Conservation (phyloP, 2,113 vertebrate species). For the Dromaius novaehollandiae region DNA sequence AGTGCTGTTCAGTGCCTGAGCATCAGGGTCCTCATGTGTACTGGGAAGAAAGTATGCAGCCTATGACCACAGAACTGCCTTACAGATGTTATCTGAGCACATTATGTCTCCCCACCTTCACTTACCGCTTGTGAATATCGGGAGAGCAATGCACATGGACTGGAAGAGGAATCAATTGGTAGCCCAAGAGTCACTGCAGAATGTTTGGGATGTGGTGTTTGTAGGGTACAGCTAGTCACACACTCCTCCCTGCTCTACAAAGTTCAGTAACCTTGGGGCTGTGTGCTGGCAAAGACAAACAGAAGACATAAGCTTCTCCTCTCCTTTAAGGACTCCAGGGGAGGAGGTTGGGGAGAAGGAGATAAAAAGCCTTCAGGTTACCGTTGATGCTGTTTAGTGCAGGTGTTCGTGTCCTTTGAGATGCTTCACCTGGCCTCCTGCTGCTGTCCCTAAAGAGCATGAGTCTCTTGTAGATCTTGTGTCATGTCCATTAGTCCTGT, state of each 20-base stretch:
- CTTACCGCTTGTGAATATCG: neutral
- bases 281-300: neutral
- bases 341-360: neutral
- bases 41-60: neutral
- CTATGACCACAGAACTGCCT: neutral
- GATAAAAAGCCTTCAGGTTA: neutral
- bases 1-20: neutral
- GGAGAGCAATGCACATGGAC: neutral
- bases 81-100: neutral
- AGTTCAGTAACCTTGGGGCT: neutral
- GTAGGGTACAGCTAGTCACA: neutral
- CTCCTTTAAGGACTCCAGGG: neutral
- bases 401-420: neutral
- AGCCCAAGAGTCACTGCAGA: neutral
- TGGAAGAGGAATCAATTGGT: neutral
- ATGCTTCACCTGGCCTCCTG: neutral
- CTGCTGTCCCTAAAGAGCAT: neutral
- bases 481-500: neutral
- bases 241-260: neutral
- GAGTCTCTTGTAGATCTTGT: neutral
- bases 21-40: neutral
- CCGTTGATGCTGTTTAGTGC: neutral
- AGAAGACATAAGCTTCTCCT: neutral
- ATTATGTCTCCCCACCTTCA: fast-evolving
- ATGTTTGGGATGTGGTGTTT: neutral